Evolutionary conservation across 2,113 vertebrate genomes (phyloP), one percentile per base, ranked within the genome.

Genomic region (Nerophis ophidion): DNA sequence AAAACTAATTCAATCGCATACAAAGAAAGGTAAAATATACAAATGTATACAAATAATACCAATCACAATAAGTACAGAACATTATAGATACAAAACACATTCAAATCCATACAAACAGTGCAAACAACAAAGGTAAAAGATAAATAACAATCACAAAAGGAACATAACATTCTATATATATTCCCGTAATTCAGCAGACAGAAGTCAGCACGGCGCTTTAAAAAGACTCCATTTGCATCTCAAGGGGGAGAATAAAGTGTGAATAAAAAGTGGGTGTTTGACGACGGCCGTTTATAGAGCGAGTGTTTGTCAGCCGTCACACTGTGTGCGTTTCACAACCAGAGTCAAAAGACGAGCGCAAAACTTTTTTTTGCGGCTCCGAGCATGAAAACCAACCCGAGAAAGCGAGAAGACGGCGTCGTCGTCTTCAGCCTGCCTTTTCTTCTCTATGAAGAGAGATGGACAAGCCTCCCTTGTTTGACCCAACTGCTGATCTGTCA

Each of bases 401-500:
- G 52, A 1, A n/a, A n/a, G n/a, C n/a, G n/a, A n/a, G n/a, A n/a
- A n/a, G n/a, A n/a, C n/a, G n/a, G 52, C 38, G 38, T 8, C 8
- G 36, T 42, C 16, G 6, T 10, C 19, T 56, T 56, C 54, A 40
- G 38, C 12, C 40, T 3, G 9, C 6, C 3, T 42, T 17, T 56
- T 54, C 8, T 56, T 49, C 49, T 63, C 69, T 61, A 36, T 44
- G 56, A 67, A 55, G 33, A 9, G 12, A 60, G 57, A 12, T 19
- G 36, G 38, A 63, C 51, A 45, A 42, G 44, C 44, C 46, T 35
- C 38, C 54, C 52, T 16, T 74, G 66, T 60, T 57, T 46, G 9
- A 65, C 69, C 57, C 68, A 34, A 55, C 63, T 48, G 72, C 74
- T 74, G 70, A 81, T 83, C 73, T 84, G 72, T 88, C 82, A 87